These are phyloP conservation scores for Sisor rabdophorus DNA, from an alignment of 2,113 vertebrate genomes.

Conservation along the genomic window DNA sequence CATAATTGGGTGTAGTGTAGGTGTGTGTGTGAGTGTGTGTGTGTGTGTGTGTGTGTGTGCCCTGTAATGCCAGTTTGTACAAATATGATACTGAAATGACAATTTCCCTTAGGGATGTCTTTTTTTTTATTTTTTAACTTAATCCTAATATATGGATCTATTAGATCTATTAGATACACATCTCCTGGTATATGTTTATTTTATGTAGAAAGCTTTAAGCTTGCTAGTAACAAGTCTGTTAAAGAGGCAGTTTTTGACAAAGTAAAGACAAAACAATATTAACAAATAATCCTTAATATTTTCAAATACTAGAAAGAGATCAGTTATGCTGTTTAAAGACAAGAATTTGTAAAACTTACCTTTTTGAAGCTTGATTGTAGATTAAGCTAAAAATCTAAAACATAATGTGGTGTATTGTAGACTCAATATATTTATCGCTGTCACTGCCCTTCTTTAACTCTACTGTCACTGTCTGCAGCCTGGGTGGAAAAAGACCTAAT, in stretches of 20 bases:
- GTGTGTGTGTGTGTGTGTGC: not conserved
- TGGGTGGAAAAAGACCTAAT: conserved; percentile 45
- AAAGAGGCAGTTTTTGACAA: too few relatives aligned
- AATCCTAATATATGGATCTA: too few relatives aligned
- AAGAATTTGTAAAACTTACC: not conserved
- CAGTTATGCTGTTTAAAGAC: not conserved
- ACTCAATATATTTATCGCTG: conserved; percentile 14
- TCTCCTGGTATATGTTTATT: too few relatives aligned
- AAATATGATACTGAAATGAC: too few relatives aligned
- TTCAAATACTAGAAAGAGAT: not conserved
- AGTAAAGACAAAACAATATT: not conserved
- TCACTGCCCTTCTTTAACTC: conserved; percentile 22
- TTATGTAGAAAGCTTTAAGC: too few relatives aligned
- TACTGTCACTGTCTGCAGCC: too few relatives aligned
- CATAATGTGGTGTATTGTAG: not conserved
- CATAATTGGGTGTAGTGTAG: not conserved
- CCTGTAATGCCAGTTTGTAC: not conserved
- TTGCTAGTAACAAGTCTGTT: too few relatives aligned
- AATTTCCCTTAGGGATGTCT: too few relatives aligned
- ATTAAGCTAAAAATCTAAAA: too few relatives aligned
- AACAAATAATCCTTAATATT: not conserved
- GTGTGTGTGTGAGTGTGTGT: not conserved
- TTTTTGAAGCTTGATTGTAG: too few relatives aligned
- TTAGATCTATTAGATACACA: too few relatives aligned
- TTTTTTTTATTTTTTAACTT: too few relatives aligned